Conservation (phyloP, 2,797 vertebrate genomes). For the Etheostoma nigrum region DNA sequence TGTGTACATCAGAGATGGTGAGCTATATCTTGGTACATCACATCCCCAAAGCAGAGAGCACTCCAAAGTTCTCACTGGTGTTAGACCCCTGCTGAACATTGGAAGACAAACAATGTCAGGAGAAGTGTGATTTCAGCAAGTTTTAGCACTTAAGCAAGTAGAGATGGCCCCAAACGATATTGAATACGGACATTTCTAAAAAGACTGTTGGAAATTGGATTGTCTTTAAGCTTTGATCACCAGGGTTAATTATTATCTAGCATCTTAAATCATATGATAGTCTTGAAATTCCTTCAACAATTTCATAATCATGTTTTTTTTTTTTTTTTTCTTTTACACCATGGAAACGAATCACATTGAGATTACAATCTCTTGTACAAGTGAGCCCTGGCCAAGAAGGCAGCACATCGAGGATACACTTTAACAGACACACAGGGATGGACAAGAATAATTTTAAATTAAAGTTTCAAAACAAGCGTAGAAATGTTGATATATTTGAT, state of each 20-base stretch:
- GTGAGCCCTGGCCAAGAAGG: no score
- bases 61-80: constrained; percentile 34
- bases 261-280: background rate
- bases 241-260: background rate
- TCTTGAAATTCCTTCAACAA: background rate
- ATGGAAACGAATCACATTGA: no score
- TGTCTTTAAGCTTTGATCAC: background rate
- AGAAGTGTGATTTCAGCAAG: background rate
- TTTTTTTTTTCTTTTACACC: background rate
- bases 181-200: background rate
- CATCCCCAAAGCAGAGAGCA: constrained; percentile 6
- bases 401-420: no score
- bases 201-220: background rate
- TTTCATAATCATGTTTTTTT: background rate
- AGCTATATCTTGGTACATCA: constrained; percentile 4
- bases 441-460: no score
- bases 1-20: constrained; percentile 67
- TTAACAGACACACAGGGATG: no score
- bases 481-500: no score
- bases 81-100: constrained; percentile 12
- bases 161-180: background rate
- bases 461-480: no score
- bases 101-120: background rate
- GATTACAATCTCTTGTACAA: no score
- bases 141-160: background rate